Evolutionary conservation across 1,140 invertebrate species (phyloP).

Genomic region (Sitophilus oryzae): DNA sequence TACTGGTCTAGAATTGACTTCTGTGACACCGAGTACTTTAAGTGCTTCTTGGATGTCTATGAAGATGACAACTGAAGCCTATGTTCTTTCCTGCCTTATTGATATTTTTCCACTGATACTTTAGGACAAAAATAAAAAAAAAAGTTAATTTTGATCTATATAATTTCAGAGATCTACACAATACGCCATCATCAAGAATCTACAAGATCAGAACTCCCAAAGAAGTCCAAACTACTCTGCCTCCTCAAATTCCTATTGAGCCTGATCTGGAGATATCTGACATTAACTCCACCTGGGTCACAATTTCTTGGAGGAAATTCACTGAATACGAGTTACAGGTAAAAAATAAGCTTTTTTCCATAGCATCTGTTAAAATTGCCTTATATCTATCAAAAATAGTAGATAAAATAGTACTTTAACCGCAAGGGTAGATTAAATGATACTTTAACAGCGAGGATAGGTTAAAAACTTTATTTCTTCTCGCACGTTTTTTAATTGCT

Average conservation of each 20-base stretch:
- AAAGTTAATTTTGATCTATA: background rate
- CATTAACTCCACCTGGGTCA: slow-evolving; percentile 70
- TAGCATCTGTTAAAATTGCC: background rate
- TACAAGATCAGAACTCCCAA: slow-evolving; percentile 63
- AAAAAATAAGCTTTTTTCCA: background rate
- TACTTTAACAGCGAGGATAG: too few species aligned
- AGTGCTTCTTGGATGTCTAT: too few species aligned
- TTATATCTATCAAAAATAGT: background rate
- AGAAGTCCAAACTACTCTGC: slow-evolving; percentile 46
- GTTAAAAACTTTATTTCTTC: too few species aligned
- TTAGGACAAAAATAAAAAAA: background rate
- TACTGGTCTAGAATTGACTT: too few species aligned
- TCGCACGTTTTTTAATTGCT: too few species aligned
- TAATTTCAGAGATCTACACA: slow-evolving; percentile 54
- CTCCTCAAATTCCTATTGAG: slow-evolving; percentile 62
- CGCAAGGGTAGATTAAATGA: too few species aligned
- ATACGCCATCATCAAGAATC: slow-evolving; percentile 66
- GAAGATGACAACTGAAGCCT: too few species aligned
- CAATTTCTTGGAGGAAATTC: slow-evolving; percentile 76
- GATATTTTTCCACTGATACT: too few species aligned
- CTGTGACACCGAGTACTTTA: too few species aligned
- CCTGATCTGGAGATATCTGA: slow-evolving; percentile 65
- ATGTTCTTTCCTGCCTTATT: too few species aligned
- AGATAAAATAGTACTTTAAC: too few species aligned
- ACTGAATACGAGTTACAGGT: slow-evolving; percentile 65